Evolutionary conservation across 2,888 invertebrate genomes (phyloP).

Genomic region (Chrysomela aeneicollis): DNA sequence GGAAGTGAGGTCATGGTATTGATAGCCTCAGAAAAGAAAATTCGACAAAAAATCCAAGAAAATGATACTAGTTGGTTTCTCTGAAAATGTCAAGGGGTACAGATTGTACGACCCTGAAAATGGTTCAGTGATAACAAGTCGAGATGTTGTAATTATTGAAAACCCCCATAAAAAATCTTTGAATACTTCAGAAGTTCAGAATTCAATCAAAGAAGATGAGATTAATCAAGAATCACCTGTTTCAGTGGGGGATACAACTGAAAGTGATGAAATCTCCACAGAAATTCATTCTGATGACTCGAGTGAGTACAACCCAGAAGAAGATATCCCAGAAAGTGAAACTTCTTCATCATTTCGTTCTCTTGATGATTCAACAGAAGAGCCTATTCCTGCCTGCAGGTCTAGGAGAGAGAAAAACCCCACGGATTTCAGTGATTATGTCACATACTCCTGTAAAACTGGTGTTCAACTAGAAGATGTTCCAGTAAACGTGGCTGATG

Average conservation of each 20-base stretch:
- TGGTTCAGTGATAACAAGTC: constrained; percentile 16
- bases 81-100: constrained; percentile 32
- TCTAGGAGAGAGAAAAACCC: background rate
- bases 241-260: background rate
- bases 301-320: background rate
- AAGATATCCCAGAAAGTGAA: background rate
- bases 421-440: constrained; percentile 4
- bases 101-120: constrained; percentile 27
- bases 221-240: background rate
- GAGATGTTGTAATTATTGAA: constrained; percentile 12
- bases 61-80: constrained; percentile 30
- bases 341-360: background rate
- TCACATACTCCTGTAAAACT: constrained; percentile 12
- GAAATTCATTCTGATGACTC: background rate
- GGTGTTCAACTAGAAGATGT: constrained; percentile 8
- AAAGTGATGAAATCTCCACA: background rate
- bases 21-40: constrained; percentile 31
- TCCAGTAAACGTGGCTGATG: constrained; percentile 8
- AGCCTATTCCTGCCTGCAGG: background rate
- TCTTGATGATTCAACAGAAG: background rate
- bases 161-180: too few relatives aligned
- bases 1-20: constrained; percentile 21
- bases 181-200: background rate
- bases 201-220: background rate
- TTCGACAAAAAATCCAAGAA: constrained; percentile 35